A percentile compares a stretch with the other conserved stretches of the same genome.
Conservation (phyloP, 2,888 invertebrate species). For the Carabus problematicus region DNA sequence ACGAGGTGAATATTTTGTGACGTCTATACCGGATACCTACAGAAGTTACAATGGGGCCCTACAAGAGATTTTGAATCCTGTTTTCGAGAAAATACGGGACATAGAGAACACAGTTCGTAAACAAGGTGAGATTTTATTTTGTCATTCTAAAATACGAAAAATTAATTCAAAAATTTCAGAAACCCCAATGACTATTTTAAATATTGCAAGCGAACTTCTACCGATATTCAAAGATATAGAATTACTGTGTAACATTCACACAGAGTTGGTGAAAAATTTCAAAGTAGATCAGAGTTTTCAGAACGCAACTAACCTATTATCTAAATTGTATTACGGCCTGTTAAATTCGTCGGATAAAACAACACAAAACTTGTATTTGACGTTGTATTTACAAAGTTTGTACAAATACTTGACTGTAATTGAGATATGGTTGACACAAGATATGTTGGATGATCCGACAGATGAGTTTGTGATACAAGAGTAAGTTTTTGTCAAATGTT, state of each 20-base stretch:
- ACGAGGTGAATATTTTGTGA: slow-evolving; percentile 43
- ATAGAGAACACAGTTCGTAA: slow-evolving; percentile 52
- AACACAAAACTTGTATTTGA: slow-evolving; percentile 54
- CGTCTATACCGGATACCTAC: slow-evolving; percentile 52
- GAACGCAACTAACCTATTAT: slow-evolving; percentile 52
- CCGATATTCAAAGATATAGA: slow-evolving; percentile 51
- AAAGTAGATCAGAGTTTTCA: slow-evolving; percentile 45
- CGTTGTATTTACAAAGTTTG: slow-evolving; percentile 54
- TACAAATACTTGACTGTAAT: slow-evolving; percentile 54
- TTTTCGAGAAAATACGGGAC: slow-evolving; percentile 50
- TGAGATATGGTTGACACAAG: slow-evolving; percentile 55
- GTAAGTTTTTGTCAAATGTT: slow-evolving; percentile 45
- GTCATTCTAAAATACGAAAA: background rate
- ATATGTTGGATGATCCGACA: slow-evolving; percentile 51
- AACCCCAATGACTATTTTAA: slow-evolving; percentile 53
- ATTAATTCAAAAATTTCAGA: slow-evolving; percentile 49
- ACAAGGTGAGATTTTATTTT: slow-evolving; percentile 50
- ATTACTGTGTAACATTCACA: slow-evolving; percentile 51
- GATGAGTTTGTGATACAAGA: slow-evolving; percentile 55
- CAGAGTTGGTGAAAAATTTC: slow-evolving; percentile 49
- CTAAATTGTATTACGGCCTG: slow-evolving; percentile 50
- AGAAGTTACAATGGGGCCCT: slow-evolving; percentile 52
- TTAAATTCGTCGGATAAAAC: slow-evolving; percentile 50
- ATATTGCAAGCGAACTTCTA: slow-evolving; percentile 49
- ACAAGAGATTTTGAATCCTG: slow-evolving; percentile 51